Evolutionary conservation across 2,888 invertebrate genomes (phyloP), one percentile per base, ranked within the genome.

Genomic region (Synergus japonicus): DNA sequence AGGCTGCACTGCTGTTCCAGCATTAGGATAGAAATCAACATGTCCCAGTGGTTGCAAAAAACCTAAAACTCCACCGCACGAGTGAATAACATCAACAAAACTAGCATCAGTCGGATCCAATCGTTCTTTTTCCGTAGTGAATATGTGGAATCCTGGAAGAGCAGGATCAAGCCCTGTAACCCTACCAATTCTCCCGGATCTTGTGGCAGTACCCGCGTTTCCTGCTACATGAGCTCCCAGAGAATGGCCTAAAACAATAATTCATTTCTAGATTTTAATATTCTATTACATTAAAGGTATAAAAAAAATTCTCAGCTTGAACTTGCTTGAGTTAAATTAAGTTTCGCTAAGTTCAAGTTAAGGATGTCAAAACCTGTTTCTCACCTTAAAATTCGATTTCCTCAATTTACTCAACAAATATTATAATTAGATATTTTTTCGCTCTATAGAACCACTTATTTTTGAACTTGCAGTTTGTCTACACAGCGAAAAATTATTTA

Each of bases 81-180:
- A 92, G 84, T 93, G 93, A 83, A 93, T 90, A 7, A 92, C 86
- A 82, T 93, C 93, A 0, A 93, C 92, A 78, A 93, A 93, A 49
- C 81, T 77, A 0, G 92, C 93, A 80, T 92, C 92, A 0, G 86
- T 85, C 15, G 88, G 81, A 82, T 91, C 91, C 7, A 92, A 81
- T 77, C 92, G 88, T 69, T 88, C 88, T 37, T 88, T 84, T 15
- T 88, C 87, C 4, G 87, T 83, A 8, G 88, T 78, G 0, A 91
- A 78, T 44, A 90, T 82, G 76, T 92, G 91, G 67, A 92, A 88
- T 49, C 91, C 91, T 2, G 93, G 93, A 44, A 93, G 89, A 46
- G 93, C 93, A 9, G 93, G 93, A 87, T 93, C 93, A 37, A 93
- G 85, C 18, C 92, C 93, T 9, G 93, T 93, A 9, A 93, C 90